Percentiles rank a stretch among this genome's conserved stretches.
Conservation (phyloP, 2,888 invertebrate species). For the Geophilus truncorum region DNA sequence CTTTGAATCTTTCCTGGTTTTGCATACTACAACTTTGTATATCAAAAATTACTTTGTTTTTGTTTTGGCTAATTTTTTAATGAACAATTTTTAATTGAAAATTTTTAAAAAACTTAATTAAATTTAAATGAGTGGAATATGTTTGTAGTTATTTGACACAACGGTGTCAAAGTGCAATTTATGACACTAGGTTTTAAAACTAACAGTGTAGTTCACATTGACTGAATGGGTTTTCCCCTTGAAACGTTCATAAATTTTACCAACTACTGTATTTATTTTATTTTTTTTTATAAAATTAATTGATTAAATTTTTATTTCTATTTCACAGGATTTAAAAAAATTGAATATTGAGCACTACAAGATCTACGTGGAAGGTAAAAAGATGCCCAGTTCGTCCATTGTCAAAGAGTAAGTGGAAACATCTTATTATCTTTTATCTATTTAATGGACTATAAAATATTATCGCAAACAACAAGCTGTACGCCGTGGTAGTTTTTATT, state of each 20-base stretch:
- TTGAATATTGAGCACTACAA: background rate
- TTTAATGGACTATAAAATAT: conserved; percentile 8
- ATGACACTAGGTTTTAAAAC: no score
- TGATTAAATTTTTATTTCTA: background rate
- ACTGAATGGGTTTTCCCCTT: background rate
- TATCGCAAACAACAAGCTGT: background rate
- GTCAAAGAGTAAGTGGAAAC: conserved; percentile 3
- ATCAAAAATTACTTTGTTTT: background rate
- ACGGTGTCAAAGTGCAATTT: no score
- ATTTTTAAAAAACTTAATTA: no score
- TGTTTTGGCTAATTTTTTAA: background rate
- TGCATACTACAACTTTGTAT: background rate
- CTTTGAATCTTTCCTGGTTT: background rate
- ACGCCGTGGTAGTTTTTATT: background rate
- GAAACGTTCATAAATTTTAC: no score
- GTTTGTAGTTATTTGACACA: no score
- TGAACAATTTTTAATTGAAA: background rate
- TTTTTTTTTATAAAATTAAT: background rate
- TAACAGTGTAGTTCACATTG: no score
- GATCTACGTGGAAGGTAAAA: background rate
- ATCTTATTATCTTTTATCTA: conserved; percentile 27
- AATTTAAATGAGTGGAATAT: no score
- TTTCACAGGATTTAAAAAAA: background rate
- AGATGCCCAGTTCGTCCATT: background rate
- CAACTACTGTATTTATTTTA: no score